A percentile compares a stretch with the other conserved stretches of the same genome.
Evolutionary conservation across 2,113 vertebrate genomes (phyloP).

Genomic region (Astatoreochromis straeleni): DNA sequence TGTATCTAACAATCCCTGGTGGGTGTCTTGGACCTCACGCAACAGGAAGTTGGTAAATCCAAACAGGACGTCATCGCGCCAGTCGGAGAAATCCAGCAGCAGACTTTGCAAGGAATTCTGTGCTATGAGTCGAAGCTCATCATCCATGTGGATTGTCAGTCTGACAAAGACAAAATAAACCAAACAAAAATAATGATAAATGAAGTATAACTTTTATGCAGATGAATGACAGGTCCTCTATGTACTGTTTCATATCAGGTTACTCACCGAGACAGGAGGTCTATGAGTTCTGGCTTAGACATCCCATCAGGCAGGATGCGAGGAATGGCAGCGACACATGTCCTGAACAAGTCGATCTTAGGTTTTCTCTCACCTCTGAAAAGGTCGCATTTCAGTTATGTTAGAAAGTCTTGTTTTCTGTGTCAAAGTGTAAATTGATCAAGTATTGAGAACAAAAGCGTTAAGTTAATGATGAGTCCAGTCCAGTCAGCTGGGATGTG

Average conservation of each 20-base stretch:
- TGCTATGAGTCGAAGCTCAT: slow-evolving; percentile 92
- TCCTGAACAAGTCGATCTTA: slow-evolving; percentile 96
- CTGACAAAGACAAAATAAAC: slow-evolving; percentile 48
- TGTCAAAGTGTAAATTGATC: not conserved
- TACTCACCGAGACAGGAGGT: slow-evolving; percentile 75
- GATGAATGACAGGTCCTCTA: not conserved
- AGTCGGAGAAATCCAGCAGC: slow-evolving; percentile 90
- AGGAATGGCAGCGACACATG: slow-evolving; percentile 94
- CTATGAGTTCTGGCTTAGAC: slow-evolving; percentile 93
- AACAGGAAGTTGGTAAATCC: slow-evolving; percentile 92
- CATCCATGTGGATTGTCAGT: slow-evolving; percentile 96
- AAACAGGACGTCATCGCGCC: slow-evolving; percentile 93
- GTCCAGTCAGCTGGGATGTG: not conserved
- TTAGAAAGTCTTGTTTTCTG: not conserved
- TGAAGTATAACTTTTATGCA: not conserved
- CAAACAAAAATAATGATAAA: not conserved
- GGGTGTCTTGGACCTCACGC: slow-evolving; percentile 90
- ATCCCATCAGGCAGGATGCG: slow-evolving; percentile 94
- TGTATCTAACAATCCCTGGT: slow-evolving; percentile 86
- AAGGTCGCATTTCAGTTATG: not conserved
- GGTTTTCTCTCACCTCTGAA: slow-evolving; percentile 93
- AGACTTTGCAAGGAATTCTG: slow-evolving; percentile 96
- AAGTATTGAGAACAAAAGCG: not conserved
- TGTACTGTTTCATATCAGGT: not conserved
- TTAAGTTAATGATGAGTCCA: not conserved